Conservation (phyloP, 2,888 invertebrate species). For the Harpalus rubripes region DNA sequence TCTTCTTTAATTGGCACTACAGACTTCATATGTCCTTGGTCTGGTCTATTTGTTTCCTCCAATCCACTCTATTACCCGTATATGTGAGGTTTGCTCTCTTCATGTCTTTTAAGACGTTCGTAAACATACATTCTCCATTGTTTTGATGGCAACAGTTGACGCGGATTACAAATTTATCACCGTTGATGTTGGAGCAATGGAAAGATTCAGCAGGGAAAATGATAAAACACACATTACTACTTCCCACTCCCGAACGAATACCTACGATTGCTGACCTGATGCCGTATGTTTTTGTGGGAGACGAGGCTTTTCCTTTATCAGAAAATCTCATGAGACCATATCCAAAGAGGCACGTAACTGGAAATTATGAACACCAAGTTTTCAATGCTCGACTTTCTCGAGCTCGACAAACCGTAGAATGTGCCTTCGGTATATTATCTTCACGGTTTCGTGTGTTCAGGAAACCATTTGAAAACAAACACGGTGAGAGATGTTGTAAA, state of each 20-base stretch:
- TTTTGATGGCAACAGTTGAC: constrained; percentile 26
- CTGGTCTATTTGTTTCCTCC: no score
- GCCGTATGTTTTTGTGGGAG: constrained; percentile 69
- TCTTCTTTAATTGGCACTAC: no score
- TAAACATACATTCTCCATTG: background rate
- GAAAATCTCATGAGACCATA: constrained; percentile 69
- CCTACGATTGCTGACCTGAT: constrained; percentile 19
- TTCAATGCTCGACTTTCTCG: constrained; percentile 68
- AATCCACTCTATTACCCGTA: no score
- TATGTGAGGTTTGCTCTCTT: no score
- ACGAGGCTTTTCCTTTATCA: constrained; percentile 69
- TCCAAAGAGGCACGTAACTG: constrained; percentile 63
- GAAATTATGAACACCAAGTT: background rate
- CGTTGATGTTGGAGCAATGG: constrained; percentile 12
- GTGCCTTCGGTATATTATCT: constrained; percentile 68
- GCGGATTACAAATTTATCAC: constrained; percentile 46
- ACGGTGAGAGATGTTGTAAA: background rate
- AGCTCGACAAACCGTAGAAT: constrained; percentile 63
- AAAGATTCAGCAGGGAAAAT: constrained; percentile 40
- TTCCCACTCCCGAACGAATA: constrained; percentile 20
- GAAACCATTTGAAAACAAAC: constrained; percentile 23
- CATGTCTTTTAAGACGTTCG: no score
- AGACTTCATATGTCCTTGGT: no score
- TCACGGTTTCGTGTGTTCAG: constrained; percentile 69
- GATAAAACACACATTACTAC: constrained; percentile 35